phyloP scores from a whole-genome alignment of 2,113 vertebrate genomes.

The Forbesichthys agassizii region DNA sequence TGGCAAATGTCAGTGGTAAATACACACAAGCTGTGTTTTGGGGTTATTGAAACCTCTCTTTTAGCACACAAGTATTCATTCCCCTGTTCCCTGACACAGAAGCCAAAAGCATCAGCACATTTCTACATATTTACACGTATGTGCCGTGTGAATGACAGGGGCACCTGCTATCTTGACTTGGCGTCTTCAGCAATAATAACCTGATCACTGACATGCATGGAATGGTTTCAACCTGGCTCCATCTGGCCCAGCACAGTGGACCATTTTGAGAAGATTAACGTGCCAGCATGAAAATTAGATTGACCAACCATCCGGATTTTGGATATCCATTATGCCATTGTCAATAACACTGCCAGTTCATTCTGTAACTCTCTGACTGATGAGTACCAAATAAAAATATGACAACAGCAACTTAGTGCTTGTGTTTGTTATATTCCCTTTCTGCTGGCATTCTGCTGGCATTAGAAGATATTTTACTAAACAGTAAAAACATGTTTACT shows the following conservation, averaged over 20 bases:
- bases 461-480: no score
- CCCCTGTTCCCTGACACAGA: constrained; percentile 24
- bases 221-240: constrained; percentile 49
- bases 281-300: no score
- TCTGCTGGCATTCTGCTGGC: not conserved
- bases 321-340: no score
- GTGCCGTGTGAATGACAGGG: constrained; percentile 63
- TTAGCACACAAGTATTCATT: not conserved
- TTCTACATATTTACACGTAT: constrained; percentile 55
- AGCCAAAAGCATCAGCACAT: constrained; percentile 64
- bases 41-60: constrained; percentile 10
- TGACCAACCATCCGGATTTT: no score
- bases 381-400: constrained; percentile 56
- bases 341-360: constrained; percentile 20
- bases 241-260: constrained; percentile 22
- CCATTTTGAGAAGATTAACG: constrained; percentile 25
- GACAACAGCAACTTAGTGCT: constrained; percentile 14
- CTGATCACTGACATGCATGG: constrained; percentile 58
- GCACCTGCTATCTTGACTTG: constrained; percentile 66
- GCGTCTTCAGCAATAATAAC: constrained; percentile 53
- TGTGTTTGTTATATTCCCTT: constrained; percentile 19
- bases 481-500: no score
- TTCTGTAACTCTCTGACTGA: constrained; percentile 46
- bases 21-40: constrained; percentile 19
- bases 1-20: constrained; percentile 30